These are phyloP conservation scores for Helicoverpa zea DNA, from an alignment of 1,140 invertebrate genomes.

Conservation along the genomic window DNA sequence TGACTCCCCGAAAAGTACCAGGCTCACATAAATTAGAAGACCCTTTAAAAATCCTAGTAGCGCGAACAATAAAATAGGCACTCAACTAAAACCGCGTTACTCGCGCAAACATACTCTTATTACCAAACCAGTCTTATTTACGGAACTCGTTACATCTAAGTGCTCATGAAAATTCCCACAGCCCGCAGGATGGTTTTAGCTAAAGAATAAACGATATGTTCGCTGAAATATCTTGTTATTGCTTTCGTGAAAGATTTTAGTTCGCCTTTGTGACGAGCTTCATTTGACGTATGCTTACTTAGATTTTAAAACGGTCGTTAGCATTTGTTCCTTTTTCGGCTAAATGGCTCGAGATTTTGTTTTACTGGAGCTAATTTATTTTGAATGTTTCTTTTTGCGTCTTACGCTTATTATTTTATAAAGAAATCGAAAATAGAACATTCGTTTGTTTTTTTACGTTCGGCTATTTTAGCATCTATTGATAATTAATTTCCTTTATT, in stretches of 20 bases:
- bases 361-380: no score
- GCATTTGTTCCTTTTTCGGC: not conserved
- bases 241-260: constrained; percentile 42
- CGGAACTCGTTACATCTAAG: constrained; percentile 49
- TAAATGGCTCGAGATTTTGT: not conserved
- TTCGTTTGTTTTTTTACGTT: no score
- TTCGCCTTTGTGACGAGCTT: constrained; percentile 29
- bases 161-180: constrained; percentile 51
- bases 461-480: no score
- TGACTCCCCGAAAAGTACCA: not conserved
- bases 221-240: constrained; percentile 45
- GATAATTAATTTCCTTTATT: no score
- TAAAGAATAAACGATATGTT: constrained; percentile 48
- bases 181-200: constrained; percentile 47
- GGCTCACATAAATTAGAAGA: constrained; percentile 30
- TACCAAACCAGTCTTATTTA: constrained; percentile 48
- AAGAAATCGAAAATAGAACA: no score
- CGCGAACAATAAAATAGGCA: constrained; percentile 49
- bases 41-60: constrained; percentile 25
- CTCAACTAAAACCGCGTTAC: constrained; percentile 43
- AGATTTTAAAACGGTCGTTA: not conserved
- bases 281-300: constrained; percentile 21
- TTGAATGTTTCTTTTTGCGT: no score
- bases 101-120: constrained; percentile 49
- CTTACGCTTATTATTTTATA: no score